Evolutionary conservation across 2,797 vertebrate genomes (phyloP).

Genomic region (Propithecus deckenii): DNA sequence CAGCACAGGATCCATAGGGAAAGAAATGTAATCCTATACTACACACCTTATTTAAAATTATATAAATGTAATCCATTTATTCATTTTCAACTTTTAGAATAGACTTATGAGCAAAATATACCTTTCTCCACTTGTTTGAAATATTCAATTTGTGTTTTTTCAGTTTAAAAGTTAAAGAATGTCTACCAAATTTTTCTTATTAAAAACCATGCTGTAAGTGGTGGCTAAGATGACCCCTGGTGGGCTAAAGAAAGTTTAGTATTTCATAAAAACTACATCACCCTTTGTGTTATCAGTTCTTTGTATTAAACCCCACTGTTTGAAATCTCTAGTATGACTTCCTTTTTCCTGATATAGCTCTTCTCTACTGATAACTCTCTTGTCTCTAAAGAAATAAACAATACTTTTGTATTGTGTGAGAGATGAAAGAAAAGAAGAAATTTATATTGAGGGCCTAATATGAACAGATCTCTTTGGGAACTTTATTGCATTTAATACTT

Average conservation of each 20-base stretch:
- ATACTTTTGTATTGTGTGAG: background rate
- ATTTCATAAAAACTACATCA: constrained; percentile 1
- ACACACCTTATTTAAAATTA: background rate
- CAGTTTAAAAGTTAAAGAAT: constrained; percentile 1
- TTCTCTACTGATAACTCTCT: background rate
- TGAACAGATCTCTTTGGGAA: background rate
- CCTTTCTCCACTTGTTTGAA: background rate
- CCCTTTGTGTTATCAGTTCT: background rate
- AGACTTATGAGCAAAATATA: background rate
- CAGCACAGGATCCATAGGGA: background rate
- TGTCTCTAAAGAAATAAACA: constrained; percentile 15
- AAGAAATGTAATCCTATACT: background rate
- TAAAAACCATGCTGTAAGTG: background rate
- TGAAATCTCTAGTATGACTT: background rate
- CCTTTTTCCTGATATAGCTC: background rate
- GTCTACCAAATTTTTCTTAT: background rate
- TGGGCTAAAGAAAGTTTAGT: background rate
- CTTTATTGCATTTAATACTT: background rate
- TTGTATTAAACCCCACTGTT: background rate
- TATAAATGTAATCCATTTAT: constrained; percentile 3
- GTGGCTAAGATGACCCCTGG: background rate
- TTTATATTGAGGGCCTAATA: background rate
- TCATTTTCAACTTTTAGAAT: constrained; percentile 40
- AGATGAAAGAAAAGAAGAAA: background rate
- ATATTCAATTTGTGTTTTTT: constrained; percentile 20